Evolutionary conservation across 2,113 vertebrate genomes (phyloP).

Genomic region (Xyrauchen texanus): DNA sequence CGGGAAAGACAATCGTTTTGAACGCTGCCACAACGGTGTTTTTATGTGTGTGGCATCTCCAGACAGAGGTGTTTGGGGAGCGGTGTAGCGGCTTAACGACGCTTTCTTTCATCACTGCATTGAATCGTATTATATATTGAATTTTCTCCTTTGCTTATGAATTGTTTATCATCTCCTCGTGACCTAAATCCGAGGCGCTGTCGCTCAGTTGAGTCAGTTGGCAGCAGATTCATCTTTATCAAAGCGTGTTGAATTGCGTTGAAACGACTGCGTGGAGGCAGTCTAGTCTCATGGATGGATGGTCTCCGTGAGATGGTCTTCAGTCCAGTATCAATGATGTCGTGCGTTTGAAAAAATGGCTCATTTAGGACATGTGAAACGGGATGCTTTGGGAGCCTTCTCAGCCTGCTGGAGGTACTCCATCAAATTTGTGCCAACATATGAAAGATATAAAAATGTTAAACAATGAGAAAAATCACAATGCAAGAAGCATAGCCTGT

Average conservation of each 20-base stretch:
- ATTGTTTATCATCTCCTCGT: constrained; percentile 36
- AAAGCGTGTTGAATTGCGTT: constrained; percentile 12
- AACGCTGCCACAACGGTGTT: background rate
- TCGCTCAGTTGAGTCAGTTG: constrained; percentile 27
- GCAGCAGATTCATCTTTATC: constrained; percentile 29
- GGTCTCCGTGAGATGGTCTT: background rate
- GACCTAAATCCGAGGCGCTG: constrained; percentile 35
- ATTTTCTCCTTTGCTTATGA: constrained; percentile 28
- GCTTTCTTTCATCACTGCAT: constrained; percentile 29
- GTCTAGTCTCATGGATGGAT: background rate
- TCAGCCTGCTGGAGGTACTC: too few relatives aligned
- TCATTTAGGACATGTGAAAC: constrained; percentile 20
- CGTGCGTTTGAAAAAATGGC: background rate
- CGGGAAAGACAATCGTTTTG: constrained; percentile 31
- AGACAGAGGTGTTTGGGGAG: constrained; percentile 1
- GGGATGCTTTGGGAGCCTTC: background rate
- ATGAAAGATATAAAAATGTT: too few relatives aligned
- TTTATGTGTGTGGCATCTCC: constrained; percentile 4
- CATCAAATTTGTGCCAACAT: too few relatives aligned
- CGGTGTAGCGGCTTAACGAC: constrained; percentile 7
- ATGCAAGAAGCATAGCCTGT: too few relatives aligned
- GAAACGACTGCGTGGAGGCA: background rate
- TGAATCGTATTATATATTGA: constrained; percentile 41
- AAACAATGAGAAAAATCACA: too few relatives aligned
- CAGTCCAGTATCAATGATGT: background rate